Evolutionary conservation across 2,797 vertebrate species (phyloP), one percentile per base, ranked within the genome.

Genomic region (Coregonus sp.): DNA sequence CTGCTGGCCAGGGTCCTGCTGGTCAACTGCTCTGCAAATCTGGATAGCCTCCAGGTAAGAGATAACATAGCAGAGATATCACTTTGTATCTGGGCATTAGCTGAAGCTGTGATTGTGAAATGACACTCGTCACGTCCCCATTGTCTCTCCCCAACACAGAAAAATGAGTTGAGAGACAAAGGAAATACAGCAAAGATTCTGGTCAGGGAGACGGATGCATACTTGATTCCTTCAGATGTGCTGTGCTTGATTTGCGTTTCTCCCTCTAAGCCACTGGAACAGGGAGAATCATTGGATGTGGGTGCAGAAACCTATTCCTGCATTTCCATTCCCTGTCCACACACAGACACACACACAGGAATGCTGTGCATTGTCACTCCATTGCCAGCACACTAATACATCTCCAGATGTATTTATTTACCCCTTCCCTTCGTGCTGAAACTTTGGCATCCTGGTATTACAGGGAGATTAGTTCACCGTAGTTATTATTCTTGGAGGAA

Each of bases 1-100:
- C 90, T 98, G 73, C 73, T 99, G 82, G 95, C 96, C 76, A 91
- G 94, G 75, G 89, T 96, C 37, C 92, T 98, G 71, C 92, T 99
- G 77, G 95, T 96, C 87, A 93, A 88, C 82, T 90, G 94, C 79
- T 94, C 92, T 35, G 88, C 90, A 25, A 94, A 95, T 80, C 93
- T 98, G 78, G 37, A 93, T 71, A 82, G 87, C 79, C 86, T 98
- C 69, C 95, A 97, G 96, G 98, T 99, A 90, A 92, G 89, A 20
- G 40, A 47, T 9, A 68, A 56, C 47, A 15, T 50, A 47, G 3
- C 4, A 18, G 14, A 12, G 12, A 1, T 3, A 5, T 69, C n/a
- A 18, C 35, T n/a, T 9, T 14, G 7, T 61, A 33, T 4, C 51
- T n/a, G 51, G 5, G 6, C 40, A 40, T 52, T 47, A 18, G 15